These are phyloP conservation scores for Allacma fusca DNA, from an alignment of 2,888 invertebrate species.

Conservation along the genomic window DNA sequence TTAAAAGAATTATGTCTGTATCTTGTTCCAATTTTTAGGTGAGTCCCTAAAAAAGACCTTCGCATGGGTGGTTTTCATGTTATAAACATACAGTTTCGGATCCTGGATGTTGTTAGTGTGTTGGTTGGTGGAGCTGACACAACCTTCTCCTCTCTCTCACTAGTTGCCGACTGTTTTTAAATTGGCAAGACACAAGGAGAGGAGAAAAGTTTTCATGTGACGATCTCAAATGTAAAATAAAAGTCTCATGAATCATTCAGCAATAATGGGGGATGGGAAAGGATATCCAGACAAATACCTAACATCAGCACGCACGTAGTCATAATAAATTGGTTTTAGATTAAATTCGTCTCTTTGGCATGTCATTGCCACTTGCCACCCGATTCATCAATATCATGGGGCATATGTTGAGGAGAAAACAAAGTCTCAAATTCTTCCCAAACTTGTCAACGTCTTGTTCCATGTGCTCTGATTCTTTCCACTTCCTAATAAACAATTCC, in stretches of 20 bases:
- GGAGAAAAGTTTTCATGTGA: not conserved
- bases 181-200: not conserved
- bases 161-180: slow-evolving; percentile 3
- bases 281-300: slow-evolving; percentile 17
- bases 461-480: not conserved
- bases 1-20: slow-evolving; percentile 30
- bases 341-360: slow-evolving; percentile 13
- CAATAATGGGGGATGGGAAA: slow-evolving; percentile 23
- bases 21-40: slow-evolving; percentile 38
- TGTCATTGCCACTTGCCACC: slow-evolving; percentile 27
- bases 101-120: slow-evolving; percentile 21
- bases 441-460: not conserved
- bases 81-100: not conserved
- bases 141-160: not conserved
- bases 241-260: slow-evolving; percentile 32
- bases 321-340: slow-evolving; percentile 27
- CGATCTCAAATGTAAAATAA: slow-evolving; percentile 30
- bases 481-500: no score
- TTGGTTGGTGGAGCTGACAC: not conserved
- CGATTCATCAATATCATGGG: slow-evolving; percentile 22
- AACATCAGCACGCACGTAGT: slow-evolving; percentile 26
- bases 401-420: not conserved
- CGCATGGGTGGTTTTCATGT: slow-evolving; percentile 30
- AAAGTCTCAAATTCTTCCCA: not conserved
- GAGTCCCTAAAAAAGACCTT: slow-evolving; percentile 27